Conservation (phyloP, 2,888 invertebrate genomes). For the Cheilosia variabilis region DNA sequence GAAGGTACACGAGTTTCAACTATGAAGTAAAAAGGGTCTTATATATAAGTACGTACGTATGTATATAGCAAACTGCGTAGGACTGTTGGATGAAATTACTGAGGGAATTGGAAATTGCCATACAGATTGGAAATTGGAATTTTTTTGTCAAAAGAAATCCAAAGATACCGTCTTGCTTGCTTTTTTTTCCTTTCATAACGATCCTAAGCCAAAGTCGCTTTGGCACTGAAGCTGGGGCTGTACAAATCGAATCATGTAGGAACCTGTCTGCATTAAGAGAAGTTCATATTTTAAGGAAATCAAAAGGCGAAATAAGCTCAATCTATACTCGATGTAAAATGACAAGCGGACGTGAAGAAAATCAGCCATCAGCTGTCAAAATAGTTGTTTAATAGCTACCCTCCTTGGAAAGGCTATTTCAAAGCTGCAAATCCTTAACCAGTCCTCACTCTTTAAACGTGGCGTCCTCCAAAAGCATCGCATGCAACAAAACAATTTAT, state of each 20-base stretch:
- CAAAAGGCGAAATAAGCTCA: too few relatives aligned
- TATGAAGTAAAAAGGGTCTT: not conserved
- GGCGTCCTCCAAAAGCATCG: not conserved
- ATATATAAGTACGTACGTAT: not conserved
- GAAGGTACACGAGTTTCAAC: conserved; percentile 2
- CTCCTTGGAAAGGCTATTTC: not conserved
- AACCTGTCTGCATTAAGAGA: too few relatives aligned
- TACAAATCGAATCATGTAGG: too few relatives aligned
- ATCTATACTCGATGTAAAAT: too few relatives aligned
- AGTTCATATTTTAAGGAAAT: too few relatives aligned
- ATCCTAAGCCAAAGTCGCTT: not conserved
- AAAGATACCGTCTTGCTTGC: not conserved
- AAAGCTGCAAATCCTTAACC: not conserved
- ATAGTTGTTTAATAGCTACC: too few relatives aligned
- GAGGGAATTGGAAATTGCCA: not conserved
- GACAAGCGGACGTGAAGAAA: too few relatives aligned
- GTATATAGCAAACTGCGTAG: not conserved
- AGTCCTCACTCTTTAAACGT: too few relatives aligned
- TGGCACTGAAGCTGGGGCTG: not conserved
- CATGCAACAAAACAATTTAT: not conserved
- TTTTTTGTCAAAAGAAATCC: not conserved
- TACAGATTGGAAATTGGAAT: not conserved
- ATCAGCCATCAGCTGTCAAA: too few relatives aligned
- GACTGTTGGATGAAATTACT: conserved; percentile 14
- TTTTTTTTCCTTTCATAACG: not conserved